Evolutionary conservation across 2,888 invertebrate species (phyloP), one percentile per base, ranked within the genome.

Genomic region (Cephus sareptanus): DNA sequence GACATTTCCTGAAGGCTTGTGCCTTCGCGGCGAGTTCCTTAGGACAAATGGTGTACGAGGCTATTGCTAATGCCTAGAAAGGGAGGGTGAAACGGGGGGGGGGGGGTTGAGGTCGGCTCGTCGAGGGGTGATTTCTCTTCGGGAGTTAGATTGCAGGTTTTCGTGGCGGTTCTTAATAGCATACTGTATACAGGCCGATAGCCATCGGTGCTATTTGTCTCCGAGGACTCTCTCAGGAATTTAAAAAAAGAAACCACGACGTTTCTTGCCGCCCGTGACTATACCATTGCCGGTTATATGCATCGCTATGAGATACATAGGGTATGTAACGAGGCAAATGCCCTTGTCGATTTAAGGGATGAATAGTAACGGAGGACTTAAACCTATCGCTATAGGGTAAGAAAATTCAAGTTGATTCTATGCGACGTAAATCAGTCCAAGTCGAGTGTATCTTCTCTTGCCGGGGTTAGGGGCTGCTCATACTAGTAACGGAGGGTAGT

Each of bases 81-180:
- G 31, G 31, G 12, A 1, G 31, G 34, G 71, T 12, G 13, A 0
- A 73, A 78, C 77, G 78, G 75, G 76, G 77, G 80, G 75, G 78
- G 75, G 76, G 77, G 80, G 75, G 79, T 77, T 75, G 81, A 81
- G 82, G 80, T 81, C 78, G 82, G 79, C 79, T 82, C 79, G 81
- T 82, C 80, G 76, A 56, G 81, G 79, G 77, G 84, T 87, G 86
- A 89, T 90, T 89, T 90, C 86, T 89, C 88, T 85, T 85, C 84
- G 82, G 85, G 56, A 82, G 86, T 85, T 83, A 86, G 88, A 89
- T 89, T 87, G 86, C 86, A 85, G 86, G 85, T 87, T 89, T 87
- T 88, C 85, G 85, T 86, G 86, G 86, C 77, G 83, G 85, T 87
- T 87, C 89, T 88, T 90, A 90, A 89, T 89, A 89, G 86, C 84